Evolutionary conservation across 2,888 invertebrate genomes (phyloP).

Genomic region (Lordiphosa andalusiaca): DNA sequence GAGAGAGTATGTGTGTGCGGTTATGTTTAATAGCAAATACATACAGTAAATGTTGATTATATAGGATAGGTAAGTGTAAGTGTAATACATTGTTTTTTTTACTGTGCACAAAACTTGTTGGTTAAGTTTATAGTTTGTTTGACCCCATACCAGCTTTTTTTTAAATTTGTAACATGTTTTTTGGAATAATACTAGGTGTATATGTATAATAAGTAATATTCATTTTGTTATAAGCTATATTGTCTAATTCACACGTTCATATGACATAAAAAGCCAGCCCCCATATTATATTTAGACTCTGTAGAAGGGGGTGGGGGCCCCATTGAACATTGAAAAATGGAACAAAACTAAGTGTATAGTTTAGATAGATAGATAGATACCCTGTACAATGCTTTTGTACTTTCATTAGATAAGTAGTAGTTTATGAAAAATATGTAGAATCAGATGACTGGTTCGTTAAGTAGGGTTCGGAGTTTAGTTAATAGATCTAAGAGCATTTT

Average conservation of each 20-base stretch:
- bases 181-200: conserved; percentile 19
- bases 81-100: conserved; percentile 6
- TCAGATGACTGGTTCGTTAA: conserved; percentile 13
- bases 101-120: conserved; percentile 39
- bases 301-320: conserved; percentile 11
- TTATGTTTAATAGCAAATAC: conserved; percentile 38
- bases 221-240: conserved; percentile 68
- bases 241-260: conserved; percentile 81
- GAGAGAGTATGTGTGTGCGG: conserved; percentile 57
- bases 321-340: conserved; percentile 29
- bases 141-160: conserved; percentile 80
- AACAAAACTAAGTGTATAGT: conserved; percentile 32
- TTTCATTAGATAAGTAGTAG: conserved; percentile 21
- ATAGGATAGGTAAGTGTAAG: conserved; percentile 11
- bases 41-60: conserved; percentile 30
- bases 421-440: conserved; percentile 16
- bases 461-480: no score
- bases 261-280: conserved; percentile 31
- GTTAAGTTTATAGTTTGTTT: conserved; percentile 71
- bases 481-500: no score
- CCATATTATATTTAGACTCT: conserved; percentile 31
- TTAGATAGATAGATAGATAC: conserved; percentile 32
- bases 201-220: conserved; percentile 22
- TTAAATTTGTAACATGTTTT: conserved; percentile 30
- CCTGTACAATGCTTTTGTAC: conserved; percentile 68